phyloP scores from a whole-genome alignment of 2,888 invertebrate species.

The Andricus quercusramuli region DNA sequence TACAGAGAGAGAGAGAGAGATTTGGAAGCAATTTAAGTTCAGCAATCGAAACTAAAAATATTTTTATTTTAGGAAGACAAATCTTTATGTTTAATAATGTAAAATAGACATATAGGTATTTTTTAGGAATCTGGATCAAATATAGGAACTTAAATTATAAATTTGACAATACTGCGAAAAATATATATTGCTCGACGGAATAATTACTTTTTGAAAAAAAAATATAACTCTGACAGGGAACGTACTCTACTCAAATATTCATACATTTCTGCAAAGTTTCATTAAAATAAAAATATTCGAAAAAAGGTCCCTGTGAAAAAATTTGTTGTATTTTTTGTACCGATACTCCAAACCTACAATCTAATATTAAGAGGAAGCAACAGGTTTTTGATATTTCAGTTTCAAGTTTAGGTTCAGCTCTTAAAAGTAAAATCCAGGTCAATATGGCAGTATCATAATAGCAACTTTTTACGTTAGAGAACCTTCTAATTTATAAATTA shows the following conservation, averaged over 20 bases:
- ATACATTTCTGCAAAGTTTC: no score
- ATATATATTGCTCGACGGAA: not conserved
- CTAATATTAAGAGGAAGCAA: not conserved
- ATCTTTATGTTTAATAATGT: not conserved
- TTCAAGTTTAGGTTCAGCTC: not conserved
- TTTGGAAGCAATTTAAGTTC: not conserved
- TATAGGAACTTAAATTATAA: constrained; percentile 18
- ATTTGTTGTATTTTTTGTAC: not conserved
- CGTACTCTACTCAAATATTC: no score
- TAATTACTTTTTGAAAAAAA: not conserved
- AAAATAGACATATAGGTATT: not conserved
- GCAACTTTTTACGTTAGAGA: not conserved
- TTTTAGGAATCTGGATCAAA: constrained; percentile 1
- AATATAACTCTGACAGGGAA: not conserved
- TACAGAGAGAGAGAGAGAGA: not conserved
- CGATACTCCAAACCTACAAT: not conserved
- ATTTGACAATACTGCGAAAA: not conserved
- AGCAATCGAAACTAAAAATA: not conserved
- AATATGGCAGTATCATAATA: not conserved
- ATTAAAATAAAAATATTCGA: no score
- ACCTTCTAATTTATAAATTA: not conserved
- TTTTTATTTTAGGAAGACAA: not conserved
- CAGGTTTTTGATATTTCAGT: not conserved
- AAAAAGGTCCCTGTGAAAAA: not conserved
- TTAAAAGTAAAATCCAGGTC: not conserved